A percentile compares a stretch with the other conserved stretches of the same genome.
Conservation (phyloP, 2,797 vertebrate genomes). For the Balearica regulorum region DNA sequence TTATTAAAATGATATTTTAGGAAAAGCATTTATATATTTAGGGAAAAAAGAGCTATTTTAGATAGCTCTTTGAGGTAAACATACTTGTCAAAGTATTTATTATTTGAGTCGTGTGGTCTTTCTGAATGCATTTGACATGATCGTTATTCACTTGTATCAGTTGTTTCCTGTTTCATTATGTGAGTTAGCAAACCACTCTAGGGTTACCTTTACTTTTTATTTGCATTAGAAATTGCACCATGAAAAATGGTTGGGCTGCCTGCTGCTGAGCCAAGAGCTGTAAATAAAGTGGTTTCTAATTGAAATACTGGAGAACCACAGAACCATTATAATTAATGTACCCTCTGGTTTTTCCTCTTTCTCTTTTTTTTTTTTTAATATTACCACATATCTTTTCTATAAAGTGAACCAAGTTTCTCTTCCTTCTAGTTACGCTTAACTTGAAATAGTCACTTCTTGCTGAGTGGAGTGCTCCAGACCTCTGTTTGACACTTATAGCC, state of each 20-base stretch:
- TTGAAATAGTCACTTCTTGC: neutral
- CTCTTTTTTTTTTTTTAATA: neutral
- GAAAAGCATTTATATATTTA: neutral
- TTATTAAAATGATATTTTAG: neutral
- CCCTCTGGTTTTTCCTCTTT: neutral
- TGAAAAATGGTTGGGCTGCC: neutral
- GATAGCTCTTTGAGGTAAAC: neutral
- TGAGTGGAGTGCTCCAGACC: neutral
- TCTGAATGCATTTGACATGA: neutral
- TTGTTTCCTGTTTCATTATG: slow-evolving; percentile 40
- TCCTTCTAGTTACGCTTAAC: neutral
- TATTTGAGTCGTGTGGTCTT: neutral
- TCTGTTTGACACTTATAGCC: neutral
- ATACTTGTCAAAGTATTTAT: neutral
- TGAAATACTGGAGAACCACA: slow-evolving; percentile 25
- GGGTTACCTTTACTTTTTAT: slow-evolving; percentile 38
- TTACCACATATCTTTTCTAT: neutral
- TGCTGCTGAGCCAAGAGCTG: neutral
- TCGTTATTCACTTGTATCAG: neutral
- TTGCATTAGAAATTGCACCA: slow-evolving; percentile 15
- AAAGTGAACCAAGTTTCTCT: neutral
- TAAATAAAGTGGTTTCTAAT: slow-evolving; percentile 43
- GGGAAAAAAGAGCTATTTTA: neutral
- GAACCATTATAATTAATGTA: neutral
- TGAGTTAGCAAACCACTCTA: slow-evolving; percentile 34